These are phyloP conservation scores for Caenorhabditis imperialis DNA, from an alignment of 2,888 invertebrate genomes.

Conservation along the genomic window DNA sequence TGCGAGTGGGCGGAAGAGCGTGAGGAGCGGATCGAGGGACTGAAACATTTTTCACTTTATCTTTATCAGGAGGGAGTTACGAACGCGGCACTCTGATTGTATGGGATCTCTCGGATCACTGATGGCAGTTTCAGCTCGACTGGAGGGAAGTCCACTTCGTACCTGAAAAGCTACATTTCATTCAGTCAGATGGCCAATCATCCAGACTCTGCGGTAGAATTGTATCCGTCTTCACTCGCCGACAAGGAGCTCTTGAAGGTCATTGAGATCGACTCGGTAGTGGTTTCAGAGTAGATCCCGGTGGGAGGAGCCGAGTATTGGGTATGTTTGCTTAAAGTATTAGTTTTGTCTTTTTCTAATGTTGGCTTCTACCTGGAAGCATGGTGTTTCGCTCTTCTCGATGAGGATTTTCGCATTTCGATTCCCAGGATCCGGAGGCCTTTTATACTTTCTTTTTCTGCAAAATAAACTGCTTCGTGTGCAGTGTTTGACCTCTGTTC, in stretches of 20 bases:
- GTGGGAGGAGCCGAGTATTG: constrained; percentile 3
- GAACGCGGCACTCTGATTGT: too few relatives aligned
- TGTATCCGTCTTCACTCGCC: neutral
- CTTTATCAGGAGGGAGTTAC: too few relatives aligned
- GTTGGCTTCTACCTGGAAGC: neutral
- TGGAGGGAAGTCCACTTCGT: constrained; percentile 24
- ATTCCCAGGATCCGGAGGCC: neutral
- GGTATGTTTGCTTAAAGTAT: neutral
- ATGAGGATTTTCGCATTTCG: constrained; percentile 29
- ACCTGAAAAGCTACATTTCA: constrained; percentile 4
- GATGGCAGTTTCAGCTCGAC: constrained; percentile 24
- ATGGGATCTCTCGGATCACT: too few relatives aligned
- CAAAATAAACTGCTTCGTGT: too few relatives aligned
- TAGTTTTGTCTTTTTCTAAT: neutral
- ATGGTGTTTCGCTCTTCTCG: constrained; percentile 22
- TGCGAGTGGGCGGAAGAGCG: neutral
- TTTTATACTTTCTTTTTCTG: too few relatives aligned
- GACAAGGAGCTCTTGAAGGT: neutral
- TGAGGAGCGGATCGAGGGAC: too few relatives aligned
- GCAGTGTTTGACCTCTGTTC: too few relatives aligned
- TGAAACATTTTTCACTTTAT: too few relatives aligned
- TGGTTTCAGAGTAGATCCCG: constrained; percentile 3
- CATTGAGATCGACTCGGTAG: neutral
- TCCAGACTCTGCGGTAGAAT: too few relatives aligned
- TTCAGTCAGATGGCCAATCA: neutral